phyloP scores from a whole-genome alignment of 2,797 vertebrate genomes.

The Aphelocoma californica region DNA sequence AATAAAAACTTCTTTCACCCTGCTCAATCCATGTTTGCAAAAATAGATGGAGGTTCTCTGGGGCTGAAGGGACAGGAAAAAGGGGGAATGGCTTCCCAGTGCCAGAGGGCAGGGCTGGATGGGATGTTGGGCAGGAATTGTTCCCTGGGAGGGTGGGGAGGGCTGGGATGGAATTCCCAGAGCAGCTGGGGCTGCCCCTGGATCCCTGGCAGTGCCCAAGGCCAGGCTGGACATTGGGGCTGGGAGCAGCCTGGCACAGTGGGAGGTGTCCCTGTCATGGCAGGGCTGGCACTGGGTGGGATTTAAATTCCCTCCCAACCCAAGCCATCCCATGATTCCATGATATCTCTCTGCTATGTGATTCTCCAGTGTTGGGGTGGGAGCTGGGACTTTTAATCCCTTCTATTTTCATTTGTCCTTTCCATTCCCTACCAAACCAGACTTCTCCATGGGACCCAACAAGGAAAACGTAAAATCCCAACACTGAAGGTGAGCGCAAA shows the following conservation, averaged over 20 bases:
- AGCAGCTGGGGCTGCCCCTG: neutral
- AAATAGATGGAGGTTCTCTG: neutral
- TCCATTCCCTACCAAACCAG: neutral
- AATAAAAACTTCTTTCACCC: neutral
- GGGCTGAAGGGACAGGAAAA: neutral
- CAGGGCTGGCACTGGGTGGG: neutral
- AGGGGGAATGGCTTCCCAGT: neutral
- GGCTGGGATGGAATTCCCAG: neutral
- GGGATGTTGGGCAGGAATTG: neutral
- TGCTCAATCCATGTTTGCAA: neutral
- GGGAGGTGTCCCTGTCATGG: neutral
- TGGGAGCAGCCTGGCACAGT: neutral
- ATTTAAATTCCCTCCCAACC: neutral
- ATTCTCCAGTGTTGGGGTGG: neutral
- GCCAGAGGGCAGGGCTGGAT: accelerated
- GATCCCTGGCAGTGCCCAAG: neutral
- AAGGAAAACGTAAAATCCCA: slow-evolving; percentile 22
- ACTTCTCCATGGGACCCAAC: neutral
- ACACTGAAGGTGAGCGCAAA: neutral
- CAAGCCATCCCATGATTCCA: neutral
- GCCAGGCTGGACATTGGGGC: neutral
- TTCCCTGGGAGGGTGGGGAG: neutral
- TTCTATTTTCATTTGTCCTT: neutral
- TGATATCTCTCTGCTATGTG: neutral
- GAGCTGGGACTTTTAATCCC: neutral